These are phyloP conservation scores for Ephestia elutella DNA, from an alignment of 1,140 invertebrate species.

Conservation along the genomic window DNA sequence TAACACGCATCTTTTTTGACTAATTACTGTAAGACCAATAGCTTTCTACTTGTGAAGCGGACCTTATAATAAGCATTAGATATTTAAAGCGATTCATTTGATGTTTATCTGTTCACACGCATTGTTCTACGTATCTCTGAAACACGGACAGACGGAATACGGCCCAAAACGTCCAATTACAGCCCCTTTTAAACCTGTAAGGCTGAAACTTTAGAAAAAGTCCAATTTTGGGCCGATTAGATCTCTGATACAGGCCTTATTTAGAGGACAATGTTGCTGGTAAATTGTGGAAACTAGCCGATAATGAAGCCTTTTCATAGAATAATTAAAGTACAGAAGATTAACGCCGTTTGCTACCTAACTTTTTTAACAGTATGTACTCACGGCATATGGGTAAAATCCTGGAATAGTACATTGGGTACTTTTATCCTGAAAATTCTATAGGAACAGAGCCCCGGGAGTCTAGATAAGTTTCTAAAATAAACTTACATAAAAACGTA, in stretches of 20 bases:
- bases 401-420: no score
- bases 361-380: no score
- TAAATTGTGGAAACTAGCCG: constrained; percentile 1
- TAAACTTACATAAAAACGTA: no score
- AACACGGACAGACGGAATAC: not conserved
- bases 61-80: not conserved
- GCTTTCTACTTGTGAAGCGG: not conserved
- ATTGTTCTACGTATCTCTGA: not conserved
- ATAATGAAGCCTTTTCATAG: not conserved
- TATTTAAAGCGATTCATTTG: constrained; percentile 7
- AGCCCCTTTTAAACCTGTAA: no score
- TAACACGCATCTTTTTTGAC: not conserved
- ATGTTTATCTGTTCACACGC: constrained; percentile 2
- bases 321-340: not conserved
- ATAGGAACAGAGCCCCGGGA: no score
- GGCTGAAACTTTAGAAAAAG: no score
- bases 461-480: no score
- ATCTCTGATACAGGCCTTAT: not conserved
- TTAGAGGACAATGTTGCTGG: not conserved
- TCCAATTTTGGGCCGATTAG: no score
- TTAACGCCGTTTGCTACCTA: not conserved
- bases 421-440: no score
- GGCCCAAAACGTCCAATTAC: no score
- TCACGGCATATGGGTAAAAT: no score
- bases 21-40: not conserved